Percentiles rank a stretch among this genome's conserved stretches.
Evolutionary conservation across 2,113 vertebrate species (phyloP).

Genomic region (Clarias batrachus): DNA sequence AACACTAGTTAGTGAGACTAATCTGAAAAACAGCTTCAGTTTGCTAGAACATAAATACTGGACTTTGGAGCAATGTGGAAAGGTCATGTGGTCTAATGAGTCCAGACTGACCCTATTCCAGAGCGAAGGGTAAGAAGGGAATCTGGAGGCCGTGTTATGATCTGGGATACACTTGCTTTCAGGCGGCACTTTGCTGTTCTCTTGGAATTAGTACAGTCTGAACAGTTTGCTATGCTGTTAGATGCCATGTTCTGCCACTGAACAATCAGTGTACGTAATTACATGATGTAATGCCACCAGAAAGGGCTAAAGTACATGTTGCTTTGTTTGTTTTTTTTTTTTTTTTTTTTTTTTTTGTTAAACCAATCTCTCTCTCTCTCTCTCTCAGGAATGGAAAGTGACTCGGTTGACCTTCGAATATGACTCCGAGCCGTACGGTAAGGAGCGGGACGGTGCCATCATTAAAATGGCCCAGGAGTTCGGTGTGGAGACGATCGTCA

Average conservation of each 20-base stretch:
- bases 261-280: neutral
- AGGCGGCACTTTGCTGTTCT: neutral
- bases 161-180: too few relatives aligned
- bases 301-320: neutral
- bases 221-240: neutral
- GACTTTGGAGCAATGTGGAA: too few relatives aligned
- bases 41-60: too few relatives aligned
- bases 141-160: too few relatives aligned
- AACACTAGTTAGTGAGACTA: too few relatives aligned
- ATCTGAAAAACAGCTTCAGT: too few relatives aligned
- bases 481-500: slow-evolving; percentile 87
- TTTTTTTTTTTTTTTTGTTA: neutral
- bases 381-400: slow-evolving; percentile 89
- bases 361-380: neutral
- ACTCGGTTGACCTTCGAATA: slow-evolving; percentile 92
- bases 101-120: too few relatives aligned
- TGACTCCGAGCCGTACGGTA: slow-evolving; percentile 93
- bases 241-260: neutral
- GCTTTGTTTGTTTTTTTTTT: neutral
- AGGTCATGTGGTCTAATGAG: too few relatives aligned
- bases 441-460: slow-evolving; percentile 91
- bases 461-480: slow-evolving; percentile 93
- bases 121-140: too few relatives aligned
- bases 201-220: neutral
- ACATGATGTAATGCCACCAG: neutral